Base-by-base conservation (phyloP, 2,888 invertebrate species). In the Andrena flavipes region DNA sequence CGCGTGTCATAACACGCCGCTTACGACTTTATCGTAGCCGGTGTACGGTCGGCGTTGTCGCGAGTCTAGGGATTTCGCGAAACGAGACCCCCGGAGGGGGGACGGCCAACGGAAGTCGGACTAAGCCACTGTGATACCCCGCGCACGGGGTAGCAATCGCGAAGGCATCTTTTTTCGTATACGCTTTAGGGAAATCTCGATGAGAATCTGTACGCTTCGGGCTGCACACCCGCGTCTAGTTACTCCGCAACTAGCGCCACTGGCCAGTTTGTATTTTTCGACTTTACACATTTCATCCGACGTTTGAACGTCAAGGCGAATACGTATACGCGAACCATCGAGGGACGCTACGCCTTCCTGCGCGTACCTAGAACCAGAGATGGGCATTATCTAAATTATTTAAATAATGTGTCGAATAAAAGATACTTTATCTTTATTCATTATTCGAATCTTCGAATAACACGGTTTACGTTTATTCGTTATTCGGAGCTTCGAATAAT, bases 221-320 rank as follows among this genome's bases (percentile, higher is more conserved):
- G 84, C 73, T 71, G 84, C 78, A 77, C 64, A 76, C 82, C 79
- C 86, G 86, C 80, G 86, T 76, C 77, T 87, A 87, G 87, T 79
- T 81, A 82, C 56, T 26, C 23, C 26, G 56, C 42, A 16, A 42
- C 42, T 16, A 42, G 42, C 77, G 88, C 88, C 82, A 79, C 82
- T 84, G 79, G 82, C 76, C 84, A 70, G 76, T 88, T 88, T 88
- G 88, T 88, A 88, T 85, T 88, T 88, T 88, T 88, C 85, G 88
- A 88, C 80, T 88, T 88, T 88, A 85, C 84, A 80, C 84, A 88
- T 75, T 74, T 84, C 85, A 82, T 87, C 82, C 81, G 62, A 48
- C 70, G 65, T 79, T 79, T 72, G 70, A 29, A 35, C 64, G 83
- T 79, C 75, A 80, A 62, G 56, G 56, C 72, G 71, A 16, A 16